A percentile compares a stretch with the other conserved stretches of the same genome.
Conservation (phyloP, 2,888 invertebrate species). For the Tetranychus truncatus region DNA sequence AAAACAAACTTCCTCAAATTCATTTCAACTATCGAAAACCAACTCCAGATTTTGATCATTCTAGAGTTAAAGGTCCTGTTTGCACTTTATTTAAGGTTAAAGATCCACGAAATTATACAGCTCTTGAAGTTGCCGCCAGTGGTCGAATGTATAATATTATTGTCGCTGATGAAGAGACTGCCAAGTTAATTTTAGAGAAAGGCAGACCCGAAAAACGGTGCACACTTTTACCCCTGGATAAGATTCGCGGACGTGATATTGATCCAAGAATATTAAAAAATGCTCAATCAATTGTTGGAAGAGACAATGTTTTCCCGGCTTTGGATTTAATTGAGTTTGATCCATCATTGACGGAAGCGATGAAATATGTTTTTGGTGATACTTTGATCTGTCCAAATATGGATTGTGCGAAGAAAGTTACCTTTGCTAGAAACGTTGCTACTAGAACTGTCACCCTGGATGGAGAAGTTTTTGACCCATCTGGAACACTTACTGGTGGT, state of each 20-base stretch:
- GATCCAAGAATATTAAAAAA: conserved; percentile 41
- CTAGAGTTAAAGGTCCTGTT: conserved; percentile 52
- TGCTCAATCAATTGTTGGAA: conserved; percentile 57
- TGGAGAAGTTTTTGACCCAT: conserved; percentile 77
- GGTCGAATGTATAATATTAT: conserved; percentile 74
- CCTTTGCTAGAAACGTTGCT: conserved; percentile 29
- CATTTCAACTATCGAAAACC: conserved; percentile 59
- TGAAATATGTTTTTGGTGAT: conserved; percentile 71
- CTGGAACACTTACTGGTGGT: conserved; percentile 77
- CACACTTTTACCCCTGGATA: conserved; percentile 78
- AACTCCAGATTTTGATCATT: conserved; percentile 48
- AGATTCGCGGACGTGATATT: conserved; percentile 50
- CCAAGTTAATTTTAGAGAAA: conserved; percentile 60
- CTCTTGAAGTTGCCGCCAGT: conserved; percentile 67
- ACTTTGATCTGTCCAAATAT: conserved; percentile 65
- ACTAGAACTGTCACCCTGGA: conserved; percentile 55
- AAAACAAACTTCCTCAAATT: conserved; percentile 25
- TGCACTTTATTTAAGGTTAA: conserved; percentile 56
- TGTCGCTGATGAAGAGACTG: conserved; percentile 64
- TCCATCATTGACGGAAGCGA: conserved; percentile 47
- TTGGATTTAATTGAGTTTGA: conserved; percentile 56
- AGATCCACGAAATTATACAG: conserved; percentile 47
- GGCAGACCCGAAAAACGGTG: conserved; percentile 60
- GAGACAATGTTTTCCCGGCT: conserved; percentile 61
- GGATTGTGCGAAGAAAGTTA: conserved; percentile 54